These are phyloP conservation scores for Muscina levida DNA, from an alignment of 2,888 invertebrate genomes.

Conservation along the genomic window DNA sequence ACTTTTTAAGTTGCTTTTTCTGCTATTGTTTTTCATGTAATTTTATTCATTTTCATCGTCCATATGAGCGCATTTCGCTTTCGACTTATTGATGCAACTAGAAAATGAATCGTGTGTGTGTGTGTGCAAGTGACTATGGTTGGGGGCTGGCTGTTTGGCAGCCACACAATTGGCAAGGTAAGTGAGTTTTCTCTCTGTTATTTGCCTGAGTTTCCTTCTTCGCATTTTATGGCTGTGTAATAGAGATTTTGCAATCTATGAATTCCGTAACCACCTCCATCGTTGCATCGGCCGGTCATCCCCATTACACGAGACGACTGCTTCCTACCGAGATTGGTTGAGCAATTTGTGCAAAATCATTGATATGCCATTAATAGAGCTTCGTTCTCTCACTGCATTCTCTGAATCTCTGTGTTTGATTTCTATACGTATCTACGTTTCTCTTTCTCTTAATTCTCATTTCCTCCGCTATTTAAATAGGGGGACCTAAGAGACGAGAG, in stretches of 20 bases:
- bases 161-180: constrained; percentile 60
- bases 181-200: constrained; percentile 51
- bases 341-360: constrained; percentile 24
- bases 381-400: constrained; percentile 13
- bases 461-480: not conserved
- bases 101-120: constrained; percentile 42
- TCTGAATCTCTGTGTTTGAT: not conserved
- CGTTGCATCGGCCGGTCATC: not conserved
- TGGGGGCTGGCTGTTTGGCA: constrained; percentile 38
- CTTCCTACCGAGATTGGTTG: constrained; percentile 44
- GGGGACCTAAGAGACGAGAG: no score
- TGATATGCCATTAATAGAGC: constrained; percentile 37
- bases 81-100: constrained; percentile 56
- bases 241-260: constrained; percentile 42
- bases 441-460: not conserved
- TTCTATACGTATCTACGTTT: not conserved
- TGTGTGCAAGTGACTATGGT: constrained; percentile 37
- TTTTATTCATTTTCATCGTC: not conserved
- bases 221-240: not conserved
- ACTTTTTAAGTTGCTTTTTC: no score
- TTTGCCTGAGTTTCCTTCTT: not conserved
- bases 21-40: no score
- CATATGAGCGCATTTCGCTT: constrained; percentile 52
- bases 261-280: no score
- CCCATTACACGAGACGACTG: constrained; percentile 41